Evolutionary conservation across 2,113 vertebrate genomes (phyloP).

Genomic region (Larimichthys crocea): DNA sequence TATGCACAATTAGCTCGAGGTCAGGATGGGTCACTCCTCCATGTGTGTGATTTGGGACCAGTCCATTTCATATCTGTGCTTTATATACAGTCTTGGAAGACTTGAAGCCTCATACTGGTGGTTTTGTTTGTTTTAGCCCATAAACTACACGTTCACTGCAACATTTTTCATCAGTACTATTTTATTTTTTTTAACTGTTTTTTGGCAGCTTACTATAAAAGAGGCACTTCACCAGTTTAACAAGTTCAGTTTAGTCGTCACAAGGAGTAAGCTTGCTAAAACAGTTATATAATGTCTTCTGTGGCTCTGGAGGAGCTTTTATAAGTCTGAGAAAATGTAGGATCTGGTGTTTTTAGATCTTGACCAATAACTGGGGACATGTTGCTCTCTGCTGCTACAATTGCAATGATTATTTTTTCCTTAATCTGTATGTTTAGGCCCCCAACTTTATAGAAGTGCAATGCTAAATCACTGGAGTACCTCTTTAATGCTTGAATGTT

Average conservation of each 20-base stretch:
- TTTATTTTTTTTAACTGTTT: not conserved
- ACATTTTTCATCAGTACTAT: not conserved
- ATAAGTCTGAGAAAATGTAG: not conserved
- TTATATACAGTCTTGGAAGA: not conserved
- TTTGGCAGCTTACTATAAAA: not conserved
- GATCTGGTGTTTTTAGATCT: not conserved
- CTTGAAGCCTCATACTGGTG: constrained; percentile 30
- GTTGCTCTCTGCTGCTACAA: not conserved
- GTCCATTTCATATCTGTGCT: constrained; percentile 38
- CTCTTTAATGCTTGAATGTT: constrained; percentile 18
- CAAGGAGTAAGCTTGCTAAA: not conserved
- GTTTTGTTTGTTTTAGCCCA: constrained; percentile 32
- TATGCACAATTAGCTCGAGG: constrained; percentile 14
- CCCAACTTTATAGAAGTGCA: not conserved
- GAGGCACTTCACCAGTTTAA: not conserved
- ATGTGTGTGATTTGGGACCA: constrained; percentile 35
- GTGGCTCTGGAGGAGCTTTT: not conserved
- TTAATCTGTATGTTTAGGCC: not conserved
- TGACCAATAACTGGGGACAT: not conserved
- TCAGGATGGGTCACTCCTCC: constrained; percentile 15
- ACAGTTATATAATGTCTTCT: not conserved
- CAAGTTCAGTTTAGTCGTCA: not conserved
- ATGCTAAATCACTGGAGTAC: constrained; percentile 11
- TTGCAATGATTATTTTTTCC: not conserved
- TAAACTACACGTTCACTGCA: not conserved